A percentile compares a stretch with the other conserved stretches of the same genome.
Evolutionary conservation across 2,888 invertebrate genomes (phyloP).

Genomic region (Carabus problematicus): DNA sequence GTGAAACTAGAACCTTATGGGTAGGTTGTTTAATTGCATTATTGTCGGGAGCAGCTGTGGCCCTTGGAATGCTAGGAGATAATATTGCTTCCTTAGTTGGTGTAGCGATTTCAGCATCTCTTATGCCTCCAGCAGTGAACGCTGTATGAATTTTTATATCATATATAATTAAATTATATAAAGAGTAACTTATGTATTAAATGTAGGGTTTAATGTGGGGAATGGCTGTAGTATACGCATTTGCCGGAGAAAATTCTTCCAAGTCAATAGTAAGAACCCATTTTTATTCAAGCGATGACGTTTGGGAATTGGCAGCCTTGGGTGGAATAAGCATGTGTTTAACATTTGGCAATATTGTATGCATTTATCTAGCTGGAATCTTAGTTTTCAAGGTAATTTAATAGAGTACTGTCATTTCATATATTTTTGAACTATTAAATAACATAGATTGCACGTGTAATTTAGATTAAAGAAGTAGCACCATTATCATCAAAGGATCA

Average conservation of each 20-base stretch:
- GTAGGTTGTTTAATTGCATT: conserved; percentile 77
- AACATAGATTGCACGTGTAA: conserved; percentile 16
- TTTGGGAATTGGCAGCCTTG: conserved; percentile 67
- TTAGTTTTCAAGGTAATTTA: conserved; percentile 70
- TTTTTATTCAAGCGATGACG: conserved; percentile 67
- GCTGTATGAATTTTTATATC: conserved; percentile 61
- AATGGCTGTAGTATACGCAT: conserved; percentile 64
- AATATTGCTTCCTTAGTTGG: conserved; percentile 81
- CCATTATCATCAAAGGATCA: conserved; percentile 62
- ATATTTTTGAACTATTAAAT: no score
- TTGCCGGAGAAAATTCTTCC: conserved; percentile 60
- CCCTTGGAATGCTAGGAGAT: conserved; percentile 78
- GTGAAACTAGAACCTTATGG: conserved; percentile 71
- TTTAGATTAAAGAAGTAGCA: conserved; percentile 68
- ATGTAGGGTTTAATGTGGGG: conserved; percentile 71
- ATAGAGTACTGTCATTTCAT: not conserved
- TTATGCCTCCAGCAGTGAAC: conserved; percentile 82
- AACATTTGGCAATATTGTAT: conserved; percentile 76
- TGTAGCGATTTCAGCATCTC: conserved; percentile 82
- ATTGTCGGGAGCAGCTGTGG: conserved; percentile 80
- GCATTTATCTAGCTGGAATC: conserved; percentile 74
- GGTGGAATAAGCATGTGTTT: conserved; percentile 75
- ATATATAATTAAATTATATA: not conserved
- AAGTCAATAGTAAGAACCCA: conserved; percentile 59
- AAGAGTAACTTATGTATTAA: conserved; percentile 15